Percentiles rank a stretch among this genome's conserved stretches.
Conservation (phyloP, 2,888 invertebrate genomes). For the Monochamus alternatus region DNA sequence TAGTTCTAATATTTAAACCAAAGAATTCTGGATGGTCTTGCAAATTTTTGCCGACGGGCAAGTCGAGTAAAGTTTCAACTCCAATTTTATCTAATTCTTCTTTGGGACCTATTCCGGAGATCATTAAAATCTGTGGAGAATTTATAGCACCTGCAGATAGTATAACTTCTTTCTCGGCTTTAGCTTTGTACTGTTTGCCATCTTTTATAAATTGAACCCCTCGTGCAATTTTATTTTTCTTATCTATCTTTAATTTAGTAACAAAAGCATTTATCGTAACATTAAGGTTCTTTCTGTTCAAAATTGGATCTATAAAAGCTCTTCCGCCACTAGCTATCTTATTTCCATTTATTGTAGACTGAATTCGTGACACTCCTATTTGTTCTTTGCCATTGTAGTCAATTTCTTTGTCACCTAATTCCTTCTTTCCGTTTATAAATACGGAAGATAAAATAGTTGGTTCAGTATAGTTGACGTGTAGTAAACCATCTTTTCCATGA, state of each 20-base stretch:
- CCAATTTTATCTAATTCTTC: too few relatives aligned
- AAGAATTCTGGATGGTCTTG: slow-evolving; percentile 82
- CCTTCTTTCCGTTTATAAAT: slow-evolving; percentile 83
- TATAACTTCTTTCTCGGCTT: slow-evolving; percentile 84
- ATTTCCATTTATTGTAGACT: slow-evolving; percentile 83
- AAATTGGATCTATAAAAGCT: too few relatives aligned
- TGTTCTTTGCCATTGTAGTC: slow-evolving; percentile 80
- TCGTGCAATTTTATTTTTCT: slow-evolving; percentile 75
- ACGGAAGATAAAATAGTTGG: slow-evolving; percentile 76
- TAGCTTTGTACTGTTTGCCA: slow-evolving; percentile 77
- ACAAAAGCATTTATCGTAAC: slow-evolving; percentile 83
- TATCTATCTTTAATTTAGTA: slow-evolving; percentile 80
- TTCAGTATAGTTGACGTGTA: slow-evolving; percentile 83
- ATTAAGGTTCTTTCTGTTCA: too few relatives aligned
- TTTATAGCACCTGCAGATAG: too few relatives aligned
- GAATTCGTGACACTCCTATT: slow-evolving; percentile 68
- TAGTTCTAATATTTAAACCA: slow-evolving; percentile 4
- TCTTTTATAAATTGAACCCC: slow-evolving; percentile 84
- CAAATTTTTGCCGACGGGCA: slow-evolving; percentile 83
- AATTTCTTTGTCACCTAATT: slow-evolving; percentile 84
- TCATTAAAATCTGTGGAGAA: too few relatives aligned
- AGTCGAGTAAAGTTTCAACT: too few relatives aligned
- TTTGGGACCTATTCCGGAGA: too few relatives aligned
- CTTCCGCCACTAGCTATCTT: slow-evolving; percentile 78
- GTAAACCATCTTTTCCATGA: slow-evolving; percentile 79